Conservation (phyloP, 2,888 invertebrate genomes). For the Eristalis arbustorum region DNA sequence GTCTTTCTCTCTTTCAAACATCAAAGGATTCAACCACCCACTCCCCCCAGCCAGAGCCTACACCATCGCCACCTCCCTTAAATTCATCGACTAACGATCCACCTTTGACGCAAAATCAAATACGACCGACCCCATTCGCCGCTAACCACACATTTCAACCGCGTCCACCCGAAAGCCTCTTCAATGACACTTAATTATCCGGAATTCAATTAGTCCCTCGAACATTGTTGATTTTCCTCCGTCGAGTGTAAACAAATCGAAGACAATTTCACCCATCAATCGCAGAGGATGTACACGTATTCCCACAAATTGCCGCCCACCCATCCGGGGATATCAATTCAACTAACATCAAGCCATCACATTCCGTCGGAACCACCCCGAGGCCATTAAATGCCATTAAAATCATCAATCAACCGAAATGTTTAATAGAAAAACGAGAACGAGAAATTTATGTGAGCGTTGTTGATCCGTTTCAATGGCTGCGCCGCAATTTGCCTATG, state of each 20-base stretch:
- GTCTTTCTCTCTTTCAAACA: neutral
- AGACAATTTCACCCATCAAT: slow-evolving; percentile 64
- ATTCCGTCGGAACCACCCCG: slow-evolving; percentile 49
- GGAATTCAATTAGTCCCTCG: slow-evolving; percentile 62
- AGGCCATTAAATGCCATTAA: slow-evolving; percentile 68
- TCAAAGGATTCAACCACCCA: neutral
- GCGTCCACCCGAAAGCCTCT: slow-evolving; percentile 17
- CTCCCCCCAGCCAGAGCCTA: neutral
- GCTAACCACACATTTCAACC: neutral
- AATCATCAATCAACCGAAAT: slow-evolving; percentile 69
- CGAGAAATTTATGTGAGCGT: slow-evolving; percentile 56
- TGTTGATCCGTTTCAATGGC: slow-evolving; percentile 63
- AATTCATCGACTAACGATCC: neutral
- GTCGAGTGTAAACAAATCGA: slow-evolving; percentile 60
- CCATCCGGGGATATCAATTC: slow-evolving; percentile 49
- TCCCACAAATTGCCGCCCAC: neutral
- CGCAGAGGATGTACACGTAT: slow-evolving; percentile 24
- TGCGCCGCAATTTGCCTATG: slow-evolving; percentile 60
- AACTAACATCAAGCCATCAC: slow-evolving; percentile 44
- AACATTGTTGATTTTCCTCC: slow-evolving; percentile 48
- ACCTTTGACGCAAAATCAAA: neutral
- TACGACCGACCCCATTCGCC: neutral
- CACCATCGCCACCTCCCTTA: too few relatives aligned
- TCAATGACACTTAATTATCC: slow-evolving; percentile 67
- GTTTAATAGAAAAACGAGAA: slow-evolving; percentile 59